These are phyloP conservation scores for Esox lucius DNA, from an alignment of 2,797 vertebrate genomes.

Conservation along the genomic window DNA sequence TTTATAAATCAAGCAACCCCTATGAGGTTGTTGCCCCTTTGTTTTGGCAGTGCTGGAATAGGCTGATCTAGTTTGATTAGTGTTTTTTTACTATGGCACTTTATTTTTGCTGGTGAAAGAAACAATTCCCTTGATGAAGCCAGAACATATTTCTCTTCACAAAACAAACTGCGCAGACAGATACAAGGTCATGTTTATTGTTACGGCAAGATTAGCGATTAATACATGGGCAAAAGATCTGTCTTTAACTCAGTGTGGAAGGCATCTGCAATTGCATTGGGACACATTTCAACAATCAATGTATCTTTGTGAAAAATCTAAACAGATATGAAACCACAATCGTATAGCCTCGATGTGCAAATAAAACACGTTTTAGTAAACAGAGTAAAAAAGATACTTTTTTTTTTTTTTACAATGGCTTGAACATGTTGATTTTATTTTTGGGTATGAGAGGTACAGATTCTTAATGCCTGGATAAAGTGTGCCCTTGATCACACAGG, in stretches of 20 bases:
- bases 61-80: constrained; percentile 1
- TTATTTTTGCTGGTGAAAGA: background rate
- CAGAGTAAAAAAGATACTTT: background rate
- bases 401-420: background rate
- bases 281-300: constrained; percentile 28
- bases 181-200: constrained; percentile 42
- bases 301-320: constrained; percentile 13
- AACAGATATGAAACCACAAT: constrained; percentile 20
- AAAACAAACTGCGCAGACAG: background rate
- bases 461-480: background rate
- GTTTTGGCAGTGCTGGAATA: background rate
- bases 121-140: background rate
- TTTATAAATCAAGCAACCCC: too few relatives aligned
- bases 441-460: background rate
- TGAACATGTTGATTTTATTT: background rate
- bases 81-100: constrained; percentile 3
- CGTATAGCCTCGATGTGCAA: background rate
- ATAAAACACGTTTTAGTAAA: background rate
- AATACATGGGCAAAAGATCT: constrained; percentile 30
- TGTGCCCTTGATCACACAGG: background rate
- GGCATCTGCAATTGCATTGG: constrained; percentile 9
- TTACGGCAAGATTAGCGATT: constrained; percentile 40
- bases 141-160: background rate
- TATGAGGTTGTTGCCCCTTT: too few relatives aligned
- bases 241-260: constrained; percentile 28